Conservation (phyloP, 2,113 vertebrate genomes). For the Morone saxatilis region DNA sequence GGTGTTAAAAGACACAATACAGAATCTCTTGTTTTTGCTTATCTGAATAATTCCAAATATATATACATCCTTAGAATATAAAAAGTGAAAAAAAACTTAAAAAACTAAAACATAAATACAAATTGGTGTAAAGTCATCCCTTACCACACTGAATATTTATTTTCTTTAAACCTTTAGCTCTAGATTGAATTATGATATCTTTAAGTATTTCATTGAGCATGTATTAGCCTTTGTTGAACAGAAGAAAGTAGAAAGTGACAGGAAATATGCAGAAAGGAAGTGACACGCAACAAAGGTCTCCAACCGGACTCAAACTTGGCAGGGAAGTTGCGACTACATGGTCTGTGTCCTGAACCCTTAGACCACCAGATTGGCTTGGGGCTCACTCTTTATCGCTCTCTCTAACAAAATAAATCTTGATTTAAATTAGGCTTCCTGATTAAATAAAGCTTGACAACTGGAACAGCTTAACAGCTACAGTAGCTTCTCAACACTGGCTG, state of each 20-base stretch:
- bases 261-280: not conserved
- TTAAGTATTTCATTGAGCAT: not conserved
- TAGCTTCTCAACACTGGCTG: conserved; percentile 8
- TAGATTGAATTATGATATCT: not conserved
- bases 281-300: not conserved
- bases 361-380: not conserved
- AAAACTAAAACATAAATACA: not conserved
- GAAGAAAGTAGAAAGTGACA: not conserved
- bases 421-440: conserved; percentile 32
- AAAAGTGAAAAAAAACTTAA: not conserved
- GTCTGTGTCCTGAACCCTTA: not conserved
- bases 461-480: conserved; percentile 37
- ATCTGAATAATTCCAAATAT: not conserved
- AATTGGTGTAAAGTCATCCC: not conserved
- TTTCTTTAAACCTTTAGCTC: not conserved
- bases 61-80: not conserved
- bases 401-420: conserved; percentile 4
- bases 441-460: conserved; percentile 41
- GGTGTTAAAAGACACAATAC: not conserved
- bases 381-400: not conserved
- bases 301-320: not conserved
- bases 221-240: not conserved
- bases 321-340: not conserved
- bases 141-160: not conserved
- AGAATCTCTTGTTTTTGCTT: not conserved